These are phyloP conservation scores for Auanema freiburgensis DNA, from an alignment of 2,888 invertebrate genomes.

Conservation along the genomic window DNA sequence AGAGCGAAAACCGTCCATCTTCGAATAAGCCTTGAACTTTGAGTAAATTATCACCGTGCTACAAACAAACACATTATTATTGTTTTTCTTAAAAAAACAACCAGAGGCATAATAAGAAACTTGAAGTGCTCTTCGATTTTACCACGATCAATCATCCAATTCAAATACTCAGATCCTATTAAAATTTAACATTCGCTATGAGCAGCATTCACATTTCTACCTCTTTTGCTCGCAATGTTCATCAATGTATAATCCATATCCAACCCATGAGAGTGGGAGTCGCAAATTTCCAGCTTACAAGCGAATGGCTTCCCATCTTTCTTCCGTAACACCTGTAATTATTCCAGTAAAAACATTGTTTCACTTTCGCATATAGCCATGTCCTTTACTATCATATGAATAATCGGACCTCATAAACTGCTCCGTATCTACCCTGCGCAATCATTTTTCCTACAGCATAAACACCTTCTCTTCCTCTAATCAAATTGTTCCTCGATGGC, in stretches of 20 bases:
- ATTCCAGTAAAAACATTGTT: background rate
- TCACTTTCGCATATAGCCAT: background rate
- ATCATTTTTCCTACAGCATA: constrained; percentile 59
- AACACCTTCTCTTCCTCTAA: constrained; percentile 53
- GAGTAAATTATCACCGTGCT: constrained; percentile 60
- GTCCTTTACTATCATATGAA: background rate
- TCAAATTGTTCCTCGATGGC: constrained; percentile 45
- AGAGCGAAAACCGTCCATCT: constrained; percentile 57
- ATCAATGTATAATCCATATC: constrained; percentile 60
- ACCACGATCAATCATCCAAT: constrained; percentile 58
- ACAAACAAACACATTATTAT: constrained; percentile 16
- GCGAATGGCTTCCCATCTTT: constrained; percentile 53
- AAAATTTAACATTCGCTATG: too few relatives aligned
- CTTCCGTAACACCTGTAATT: constrained; percentile 29
- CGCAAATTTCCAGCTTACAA: constrained; percentile 59
- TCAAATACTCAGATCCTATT: constrained; percentile 42
- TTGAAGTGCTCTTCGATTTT: constrained; percentile 56
- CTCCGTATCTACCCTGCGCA: constrained; percentile 57
- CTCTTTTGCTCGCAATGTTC: constrained; percentile 45
- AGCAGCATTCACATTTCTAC: constrained; percentile 14
- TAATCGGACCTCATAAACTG: constrained; percentile 55
- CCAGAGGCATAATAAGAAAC: constrained; percentile 49
- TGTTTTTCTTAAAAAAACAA: constrained; percentile 20
- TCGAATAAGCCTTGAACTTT: constrained; percentile 54
- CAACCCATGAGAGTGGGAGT: constrained; percentile 52